Conservation (phyloP, 2,113 vertebrate genomes). For the Gallinago media region DNA sequence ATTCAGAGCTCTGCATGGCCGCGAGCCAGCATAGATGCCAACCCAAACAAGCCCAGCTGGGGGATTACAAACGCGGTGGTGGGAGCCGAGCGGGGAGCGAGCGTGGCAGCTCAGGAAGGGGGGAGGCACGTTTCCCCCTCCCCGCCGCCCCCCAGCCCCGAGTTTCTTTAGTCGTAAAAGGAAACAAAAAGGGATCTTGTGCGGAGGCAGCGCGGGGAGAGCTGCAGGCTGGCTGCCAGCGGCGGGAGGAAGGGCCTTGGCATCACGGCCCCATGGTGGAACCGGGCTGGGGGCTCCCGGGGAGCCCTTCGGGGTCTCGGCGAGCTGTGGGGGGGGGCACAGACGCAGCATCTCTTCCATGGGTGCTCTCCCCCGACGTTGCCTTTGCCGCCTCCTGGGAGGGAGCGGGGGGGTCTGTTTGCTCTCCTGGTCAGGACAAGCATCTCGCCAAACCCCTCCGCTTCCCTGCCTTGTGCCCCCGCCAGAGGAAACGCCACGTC, state of each 20-base stretch:
- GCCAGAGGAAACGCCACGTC: neutral
- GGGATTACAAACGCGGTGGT: slow-evolving; percentile 17
- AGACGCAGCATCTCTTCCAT: neutral
- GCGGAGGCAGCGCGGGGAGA: slow-evolving; percentile 25
- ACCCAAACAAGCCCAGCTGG: slow-evolving; percentile 63
- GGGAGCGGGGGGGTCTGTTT: neutral
- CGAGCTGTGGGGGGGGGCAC: accelerated
- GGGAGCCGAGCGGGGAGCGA: neutral
- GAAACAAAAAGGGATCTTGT: slow-evolving; percentile 66
- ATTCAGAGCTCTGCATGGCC: too few relatives aligned
- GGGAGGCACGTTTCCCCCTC: neutral
- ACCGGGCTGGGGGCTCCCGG: neutral
- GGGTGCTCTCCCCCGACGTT: neutral
- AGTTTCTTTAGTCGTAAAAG: slow-evolving; percentile 47
- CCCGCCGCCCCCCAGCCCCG: accelerated
- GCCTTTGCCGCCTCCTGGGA: neutral
- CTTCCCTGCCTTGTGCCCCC: neutral
- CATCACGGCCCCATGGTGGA: neutral
- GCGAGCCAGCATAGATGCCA: too few relatives aligned
- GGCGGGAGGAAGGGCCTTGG: neutral
- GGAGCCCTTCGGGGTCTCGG: neutral
- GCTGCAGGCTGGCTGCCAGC: slow-evolving; percentile 42
- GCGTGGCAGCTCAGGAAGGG: neutral
- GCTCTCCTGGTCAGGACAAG: neutral
- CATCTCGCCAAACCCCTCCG: neutral